Evolutionary conservation across 2,888 invertebrate species (phyloP).

Genomic region (Spilosoma lubricipeda): DNA sequence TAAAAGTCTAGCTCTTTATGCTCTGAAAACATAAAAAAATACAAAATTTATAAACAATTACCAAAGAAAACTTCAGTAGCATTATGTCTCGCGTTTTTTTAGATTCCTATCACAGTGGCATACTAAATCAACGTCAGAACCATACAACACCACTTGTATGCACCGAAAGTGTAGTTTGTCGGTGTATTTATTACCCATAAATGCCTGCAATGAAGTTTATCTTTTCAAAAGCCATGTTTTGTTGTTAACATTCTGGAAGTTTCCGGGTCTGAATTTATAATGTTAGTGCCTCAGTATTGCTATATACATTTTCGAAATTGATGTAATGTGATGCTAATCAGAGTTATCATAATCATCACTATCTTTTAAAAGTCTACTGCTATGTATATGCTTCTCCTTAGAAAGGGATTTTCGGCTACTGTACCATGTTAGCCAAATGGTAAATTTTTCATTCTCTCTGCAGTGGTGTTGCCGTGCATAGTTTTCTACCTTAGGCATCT

Average conservation of each 20-base stretch:
- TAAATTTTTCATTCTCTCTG: too few relatives aligned
- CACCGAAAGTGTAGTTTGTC: conserved; percentile 6
- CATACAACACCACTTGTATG: conserved; percentile 22
- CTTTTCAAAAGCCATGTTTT: neutral
- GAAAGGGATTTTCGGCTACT: too few relatives aligned
- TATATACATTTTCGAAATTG: neutral
- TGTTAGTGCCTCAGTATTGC: neutral
- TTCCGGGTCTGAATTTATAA: neutral
- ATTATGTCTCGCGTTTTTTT: neutral
- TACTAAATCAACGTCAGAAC: conserved; percentile 29
- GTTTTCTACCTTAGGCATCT: too few relatives aligned
- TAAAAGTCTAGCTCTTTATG: too few relatives aligned
- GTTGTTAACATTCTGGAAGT: neutral
- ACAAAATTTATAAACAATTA: neutral
- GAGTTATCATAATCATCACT: too few relatives aligned
- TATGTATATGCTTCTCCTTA: too few relatives aligned
- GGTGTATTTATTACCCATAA: conserved; percentile 20
- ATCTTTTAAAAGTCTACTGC: too few relatives aligned
- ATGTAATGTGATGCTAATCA: too few relatives aligned
- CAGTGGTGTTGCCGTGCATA: too few relatives aligned
- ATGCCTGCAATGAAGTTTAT: conserved; percentile 10
- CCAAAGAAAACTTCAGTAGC: neutral
- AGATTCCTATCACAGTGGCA: conserved; percentile 34
- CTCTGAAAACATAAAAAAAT: neutral
- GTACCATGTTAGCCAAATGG: too few relatives aligned